Evolutionary conservation across 2,888 invertebrate species (phyloP), one percentile per base, ranked within the genome.

Genomic region (Carterocephalus palaemon): DNA sequence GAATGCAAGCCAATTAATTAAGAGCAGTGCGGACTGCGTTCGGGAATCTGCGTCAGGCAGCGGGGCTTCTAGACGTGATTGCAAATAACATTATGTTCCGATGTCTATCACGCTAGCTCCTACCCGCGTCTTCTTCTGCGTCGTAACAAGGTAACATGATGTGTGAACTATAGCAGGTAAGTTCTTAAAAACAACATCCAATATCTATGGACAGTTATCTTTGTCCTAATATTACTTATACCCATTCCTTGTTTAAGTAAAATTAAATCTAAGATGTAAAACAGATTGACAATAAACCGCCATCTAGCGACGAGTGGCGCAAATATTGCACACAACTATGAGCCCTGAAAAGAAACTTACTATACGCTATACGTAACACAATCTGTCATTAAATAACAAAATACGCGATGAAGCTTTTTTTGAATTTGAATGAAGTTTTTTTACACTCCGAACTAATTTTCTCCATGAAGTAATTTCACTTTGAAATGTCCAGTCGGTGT

Each of bases 1-100:
- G 82, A 84, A 83, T 84, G 79, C 84, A 80, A 83, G 79, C 82
- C 83, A 84, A 83, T 84, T 84, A 82, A 82, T 83, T 79, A 80
- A 67, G 73, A 76, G 68, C 67, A 74, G 75, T 70, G n/a, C 70
- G 59, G 67, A 64, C 68, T 70, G 70, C 70, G 71, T 62, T 66
- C 71, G 54, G 69, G 75, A 79, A 78, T 78, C 75, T 76, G 77
- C 70, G 68, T 67, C 64, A 56, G 67, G 53, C 67, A 68, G 62
- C 65, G 65, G 59, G 61, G 16, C 47, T 17, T 51, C 17, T 41
- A 70, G 49, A 67, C 53, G 26, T 8, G 26, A 34, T 26, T 42
- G 33, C 19, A 17, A 16, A 16, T 31, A 29, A 39, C 16, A 5
- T 23, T 40, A 16, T 23, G 7, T 19, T 4, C 6, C 6, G 3